Evolutionary conservation across 2,888 invertebrate species (phyloP), one percentile per base, ranked within the genome.

Genomic region (Hemistola chrysoprasaria): DNA sequence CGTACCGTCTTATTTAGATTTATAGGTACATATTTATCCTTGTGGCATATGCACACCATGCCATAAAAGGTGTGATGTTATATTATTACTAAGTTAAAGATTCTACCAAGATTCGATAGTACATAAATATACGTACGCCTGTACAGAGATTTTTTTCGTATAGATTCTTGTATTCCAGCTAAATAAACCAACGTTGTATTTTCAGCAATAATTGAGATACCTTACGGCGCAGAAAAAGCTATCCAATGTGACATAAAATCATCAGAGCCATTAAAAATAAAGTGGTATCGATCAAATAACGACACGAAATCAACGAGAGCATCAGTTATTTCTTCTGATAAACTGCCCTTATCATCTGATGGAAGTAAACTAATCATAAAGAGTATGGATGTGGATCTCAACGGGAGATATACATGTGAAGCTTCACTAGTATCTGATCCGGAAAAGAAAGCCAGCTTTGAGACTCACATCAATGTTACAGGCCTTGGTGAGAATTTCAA

Each of bases 391-490:
- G 21, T 43, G 8, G 22, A 33, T 2, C 20, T 27, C 1, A 33
- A 6, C 6, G 53, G 56, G 20, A 42, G 34, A 28, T 56, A 53
- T 22, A 47, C 42, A 6, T 56, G 56, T 21, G 47, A 45, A 41
- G 47, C 45, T 1, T 22, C 35, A 23, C 16, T 53, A 0, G 1
- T 9, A 6, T 8, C 35, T 3, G 39, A 40, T 28, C 26, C 27
- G 0, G 20, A 31, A 0, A 28, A 40, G 26, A 50, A 29, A 28
- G 3, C 29, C 1, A 7, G 5, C 22, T 47, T 27, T 8, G 35
- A 11, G 1, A 39, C 42, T 1, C 16, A 39, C 2, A 45, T 47
- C n/a, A n/a, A 23, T 6, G 25, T 53, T 9, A 3, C 9, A 16
- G 33, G 50, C 16, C 34, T 49, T 3, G 22, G 46, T 50, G 28